phyloP scores from a whole-genome alignment of 2,888 invertebrate genomes.

The Tetrapedia diversipes region DNA sequence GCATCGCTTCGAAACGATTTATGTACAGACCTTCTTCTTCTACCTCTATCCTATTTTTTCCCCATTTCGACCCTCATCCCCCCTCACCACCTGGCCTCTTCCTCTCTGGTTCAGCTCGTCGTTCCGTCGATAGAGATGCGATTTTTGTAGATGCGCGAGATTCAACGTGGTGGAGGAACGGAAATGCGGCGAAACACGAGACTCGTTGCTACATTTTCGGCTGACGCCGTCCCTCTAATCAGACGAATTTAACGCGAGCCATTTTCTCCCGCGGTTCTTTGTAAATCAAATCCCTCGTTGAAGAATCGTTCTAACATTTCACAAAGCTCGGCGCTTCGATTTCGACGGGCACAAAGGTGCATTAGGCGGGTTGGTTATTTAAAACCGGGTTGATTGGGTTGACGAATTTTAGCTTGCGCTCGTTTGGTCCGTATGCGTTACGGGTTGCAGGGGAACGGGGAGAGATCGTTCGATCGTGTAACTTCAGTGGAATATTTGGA shows the following conservation, averaged over 20 bases:
- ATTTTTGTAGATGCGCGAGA: slow-evolving; percentile 12
- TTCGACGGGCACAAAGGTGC: not conserved
- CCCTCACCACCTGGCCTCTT: too few relatives aligned
- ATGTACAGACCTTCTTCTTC: slow-evolving; percentile 54
- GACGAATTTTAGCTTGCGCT: too few relatives aligned
- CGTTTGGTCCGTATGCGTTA: too few relatives aligned
- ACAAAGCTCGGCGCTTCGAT: not conserved
- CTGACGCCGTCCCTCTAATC: slow-evolving; percentile 11
- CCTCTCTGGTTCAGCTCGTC: not conserved
- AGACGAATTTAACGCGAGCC: slow-evolving; percentile 1
- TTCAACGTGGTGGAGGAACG: not conserved
- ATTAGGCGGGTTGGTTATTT: not conserved
- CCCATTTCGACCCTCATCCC: too few relatives aligned
- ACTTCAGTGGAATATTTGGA: too few relatives aligned
- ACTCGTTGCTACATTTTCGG: slow-evolving; percentile 14
- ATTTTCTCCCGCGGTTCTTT: slow-evolving; percentile 6
- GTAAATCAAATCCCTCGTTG: slow-evolving; percentile 24
- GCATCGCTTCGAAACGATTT: slow-evolving; percentile 45
- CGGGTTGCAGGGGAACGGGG: too few relatives aligned
- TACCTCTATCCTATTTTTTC: not conserved
- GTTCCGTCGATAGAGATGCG: slow-evolving; percentile 2
- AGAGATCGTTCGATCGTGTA: too few relatives aligned
- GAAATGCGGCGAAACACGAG: not conserved
- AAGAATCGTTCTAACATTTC: slow-evolving; percentile 19
- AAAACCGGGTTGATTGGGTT: not conserved